Evolutionary conservation across 2,113 vertebrate genomes (phyloP).

Genomic region (Istiophorus platypterus): DNA sequence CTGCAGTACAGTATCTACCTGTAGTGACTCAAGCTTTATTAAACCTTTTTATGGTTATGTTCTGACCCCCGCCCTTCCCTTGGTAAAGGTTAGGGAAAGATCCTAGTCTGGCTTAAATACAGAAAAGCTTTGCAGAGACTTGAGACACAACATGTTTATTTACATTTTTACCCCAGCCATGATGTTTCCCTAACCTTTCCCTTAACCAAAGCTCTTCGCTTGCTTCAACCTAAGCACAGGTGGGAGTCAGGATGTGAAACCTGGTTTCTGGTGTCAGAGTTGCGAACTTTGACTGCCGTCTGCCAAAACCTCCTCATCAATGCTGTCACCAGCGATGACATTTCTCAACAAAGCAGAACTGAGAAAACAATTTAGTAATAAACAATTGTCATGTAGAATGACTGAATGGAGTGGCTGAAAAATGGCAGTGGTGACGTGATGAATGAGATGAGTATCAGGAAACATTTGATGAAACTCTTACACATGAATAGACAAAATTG

Average conservation of each 20-base stretch:
- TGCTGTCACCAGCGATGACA: not conserved
- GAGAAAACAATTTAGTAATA: not conserved
- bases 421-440: conserved; percentile 36
- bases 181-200: no score
- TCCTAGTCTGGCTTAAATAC: no score
- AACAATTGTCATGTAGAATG: not conserved
- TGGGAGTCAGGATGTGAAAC: no score
- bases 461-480: conserved; percentile 37
- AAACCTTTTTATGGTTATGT: not conserved
- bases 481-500: not conserved
- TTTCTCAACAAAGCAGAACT: not conserved
- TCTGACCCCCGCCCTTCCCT: not conserved
- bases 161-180: no score
- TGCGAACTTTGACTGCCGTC: no score
- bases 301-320: no score
- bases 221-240: not conserved
- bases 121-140: no score
- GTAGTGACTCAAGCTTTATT: no score
- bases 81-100: no score
- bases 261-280: no score
- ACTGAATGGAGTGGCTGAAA: conserved; percentile 25
- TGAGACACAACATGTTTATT: no score
- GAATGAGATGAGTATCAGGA: conserved; percentile 24
- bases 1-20: no score
- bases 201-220: not conserved